These are phyloP conservation scores for Symphodus melops DNA, from an alignment of 2,113 vertebrate genomes.

Conservation along the genomic window DNA sequence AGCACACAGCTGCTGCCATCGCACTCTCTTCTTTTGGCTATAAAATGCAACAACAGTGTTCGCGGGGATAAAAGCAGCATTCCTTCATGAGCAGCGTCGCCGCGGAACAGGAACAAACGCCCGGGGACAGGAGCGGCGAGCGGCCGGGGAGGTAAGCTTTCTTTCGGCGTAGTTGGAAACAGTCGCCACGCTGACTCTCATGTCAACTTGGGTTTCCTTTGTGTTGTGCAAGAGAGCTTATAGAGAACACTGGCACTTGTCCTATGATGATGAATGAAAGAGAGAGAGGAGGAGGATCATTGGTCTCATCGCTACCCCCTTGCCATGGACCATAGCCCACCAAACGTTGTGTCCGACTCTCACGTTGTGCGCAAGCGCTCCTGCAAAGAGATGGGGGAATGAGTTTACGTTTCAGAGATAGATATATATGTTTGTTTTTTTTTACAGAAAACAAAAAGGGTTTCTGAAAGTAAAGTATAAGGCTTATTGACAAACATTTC, in stretches of 20 bases:
- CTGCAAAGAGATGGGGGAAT: constrained; percentile 27
- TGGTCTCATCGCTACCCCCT: constrained; percentile 55
- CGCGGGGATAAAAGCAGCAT: constrained; percentile 74
- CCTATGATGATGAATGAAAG: constrained; percentile 35
- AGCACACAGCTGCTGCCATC: constrained; percentile 21
- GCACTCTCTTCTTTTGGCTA: constrained; percentile 35
- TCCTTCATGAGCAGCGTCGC: constrained; percentile 64
- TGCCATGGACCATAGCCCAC: constrained; percentile 59
- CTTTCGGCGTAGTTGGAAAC: constrained; percentile 5
- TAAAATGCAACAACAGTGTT: constrained; percentile 70
- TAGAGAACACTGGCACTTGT: constrained; percentile 39
- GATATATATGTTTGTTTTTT: too few relatives aligned
- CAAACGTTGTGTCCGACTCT: constrained; percentile 31
- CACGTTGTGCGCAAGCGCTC: constrained; percentile 78
- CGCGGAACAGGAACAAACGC: constrained; percentile 76
- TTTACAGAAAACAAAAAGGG: too few relatives aligned
- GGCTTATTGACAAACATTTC: too few relatives aligned
- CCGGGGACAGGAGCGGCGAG: constrained; percentile 68
- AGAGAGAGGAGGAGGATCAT: constrained; percentile 52
- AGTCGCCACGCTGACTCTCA: constrained; percentile 17
- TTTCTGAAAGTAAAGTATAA: too few relatives aligned
- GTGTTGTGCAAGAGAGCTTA: constrained; percentile 45
- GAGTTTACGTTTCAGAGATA: constrained; percentile 37
- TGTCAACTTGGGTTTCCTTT: constrained; percentile 18
- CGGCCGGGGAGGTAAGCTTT: constrained; percentile 77